Conservation (phyloP, 2,797 vertebrate genomes). For the Mus caroli region DNA sequence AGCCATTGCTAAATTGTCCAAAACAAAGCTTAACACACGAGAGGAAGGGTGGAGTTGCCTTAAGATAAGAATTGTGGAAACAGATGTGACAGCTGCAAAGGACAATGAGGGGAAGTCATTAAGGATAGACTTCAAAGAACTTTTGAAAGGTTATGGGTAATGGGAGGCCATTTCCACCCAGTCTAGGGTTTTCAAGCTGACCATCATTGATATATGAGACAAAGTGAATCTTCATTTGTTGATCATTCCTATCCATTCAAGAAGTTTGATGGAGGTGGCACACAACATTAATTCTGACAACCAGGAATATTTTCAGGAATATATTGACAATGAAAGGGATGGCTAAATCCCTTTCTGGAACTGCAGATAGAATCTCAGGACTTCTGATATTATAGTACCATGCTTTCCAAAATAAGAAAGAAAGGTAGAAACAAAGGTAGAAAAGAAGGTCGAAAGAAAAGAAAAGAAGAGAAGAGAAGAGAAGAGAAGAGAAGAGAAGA, state of each 20-base stretch:
- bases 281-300: background rate
- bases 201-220: background rate
- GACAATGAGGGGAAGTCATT: background rate
- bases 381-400: background rate
- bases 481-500: too few species aligned
- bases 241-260: background rate
- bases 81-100: constrained; percentile 45
- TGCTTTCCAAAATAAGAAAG: background rate
- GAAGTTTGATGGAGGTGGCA: background rate
- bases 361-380: background rate
- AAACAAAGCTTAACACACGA: constrained; percentile 30
- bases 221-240: background rate
- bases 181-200: background rate
- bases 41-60: constrained; percentile 39
- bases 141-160: background rate
- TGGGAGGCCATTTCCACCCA: background rate
- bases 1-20: constrained; percentile 51
- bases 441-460: background rate
- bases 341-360: background rate
- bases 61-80: constrained; percentile 30
- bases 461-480: too few species aligned
- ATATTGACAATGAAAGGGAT: background rate
- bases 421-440: too few species aligned
- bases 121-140: constrained; percentile 36
- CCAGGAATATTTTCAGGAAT: background rate